These are phyloP conservation scores for Drosophila trapezifrons DNA, from an alignment of 1,140 invertebrate species.

Conservation along the genomic window DNA sequence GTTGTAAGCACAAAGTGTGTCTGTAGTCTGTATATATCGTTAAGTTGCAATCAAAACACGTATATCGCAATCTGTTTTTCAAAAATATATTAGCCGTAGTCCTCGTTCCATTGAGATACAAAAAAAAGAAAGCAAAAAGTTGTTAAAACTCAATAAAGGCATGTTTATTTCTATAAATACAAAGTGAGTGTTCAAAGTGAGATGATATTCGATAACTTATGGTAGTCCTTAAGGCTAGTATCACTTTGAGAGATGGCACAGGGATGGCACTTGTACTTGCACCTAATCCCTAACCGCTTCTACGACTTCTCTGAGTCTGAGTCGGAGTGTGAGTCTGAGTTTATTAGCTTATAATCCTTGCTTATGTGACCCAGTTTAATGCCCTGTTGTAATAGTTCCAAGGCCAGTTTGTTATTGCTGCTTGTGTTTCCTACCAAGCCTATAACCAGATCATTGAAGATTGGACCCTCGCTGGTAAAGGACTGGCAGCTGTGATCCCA, in stretches of 20 bases:
- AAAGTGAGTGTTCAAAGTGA: constrained; percentile 1
- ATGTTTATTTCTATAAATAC: constrained; percentile 55
- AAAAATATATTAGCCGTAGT: constrained; percentile 51
- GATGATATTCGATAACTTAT: background rate
- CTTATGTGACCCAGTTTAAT: constrained; percentile 85
- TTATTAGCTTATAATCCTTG: constrained; percentile 86
- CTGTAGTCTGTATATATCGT: constrained; percentile 65
- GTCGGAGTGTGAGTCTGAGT: constrained; percentile 59
- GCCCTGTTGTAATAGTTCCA: constrained; percentile 85
- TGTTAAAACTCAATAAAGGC: constrained; percentile 56
- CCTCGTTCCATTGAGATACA: constrained; percentile 19
- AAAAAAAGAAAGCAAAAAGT: constrained; percentile 11
- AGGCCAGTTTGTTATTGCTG: constrained; percentile 39
- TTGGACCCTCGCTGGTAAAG: background rate
- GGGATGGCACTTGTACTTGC: constrained; percentile 11
- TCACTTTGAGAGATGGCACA: constrained; percentile 38
- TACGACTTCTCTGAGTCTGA: constrained; percentile 35
- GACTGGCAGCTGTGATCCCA: constrained; percentile 85
- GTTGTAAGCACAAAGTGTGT: constrained; percentile 76
- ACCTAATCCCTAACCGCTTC: background rate
- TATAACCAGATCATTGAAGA: constrained; percentile 38
- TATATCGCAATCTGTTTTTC: constrained; percentile 47
- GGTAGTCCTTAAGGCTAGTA: constrained; percentile 18
- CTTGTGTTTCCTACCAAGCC: constrained; percentile 50
- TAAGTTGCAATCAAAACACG: constrained; percentile 50